Percentiles rank a stretch among this genome's conserved stretches.
Evolutionary conservation across 2,888 invertebrate genomes (phyloP).

Genomic region (Trypoxylon attenuatum): DNA sequence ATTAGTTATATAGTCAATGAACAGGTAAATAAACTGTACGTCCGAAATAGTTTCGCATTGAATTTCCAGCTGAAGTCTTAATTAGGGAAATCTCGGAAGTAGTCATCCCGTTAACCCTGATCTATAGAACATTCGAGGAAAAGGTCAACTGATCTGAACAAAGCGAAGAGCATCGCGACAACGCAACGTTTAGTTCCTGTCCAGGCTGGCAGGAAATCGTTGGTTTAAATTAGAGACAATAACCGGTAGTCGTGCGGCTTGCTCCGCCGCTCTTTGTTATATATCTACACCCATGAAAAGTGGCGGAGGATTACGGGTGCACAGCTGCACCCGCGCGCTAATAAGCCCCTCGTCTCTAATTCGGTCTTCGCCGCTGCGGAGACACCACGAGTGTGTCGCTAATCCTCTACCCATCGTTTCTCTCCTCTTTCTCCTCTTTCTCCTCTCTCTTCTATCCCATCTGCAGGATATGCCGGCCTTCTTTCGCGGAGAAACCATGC

Average conservation of each 20-base stretch:
- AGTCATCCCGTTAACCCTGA: constrained; percentile 48
- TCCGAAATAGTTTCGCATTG: too few relatives aligned
- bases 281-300: constrained; percentile 37
- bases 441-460: not conserved
- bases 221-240: constrained; percentile 68
- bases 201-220: constrained; percentile 62
- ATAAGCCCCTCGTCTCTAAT: constrained; percentile 61
- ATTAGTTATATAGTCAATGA: too few relatives aligned
- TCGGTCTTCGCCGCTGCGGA: constrained; percentile 35
- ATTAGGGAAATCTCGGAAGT: too few relatives aligned
- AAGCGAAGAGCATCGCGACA: constrained; percentile 14
- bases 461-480: not conserved
- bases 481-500: too few relatives aligned
- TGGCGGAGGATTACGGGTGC: constrained; percentile 55
- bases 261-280: constrained; percentile 33
- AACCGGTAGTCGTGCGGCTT: constrained; percentile 42
- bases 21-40: too few relatives aligned
- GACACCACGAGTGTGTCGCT: constrained; percentile 13
- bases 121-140: constrained; percentile 37
- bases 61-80: too few relatives aligned
- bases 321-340: constrained; percentile 65
- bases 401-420: constrained; percentile 13
- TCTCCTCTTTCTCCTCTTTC: not conserved
- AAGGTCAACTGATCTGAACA: constrained; percentile 42
- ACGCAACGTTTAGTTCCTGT: constrained; percentile 31